Conservation (phyloP, 2,888 invertebrate genomes). For the Psylliodes chrysocephalus region DNA sequence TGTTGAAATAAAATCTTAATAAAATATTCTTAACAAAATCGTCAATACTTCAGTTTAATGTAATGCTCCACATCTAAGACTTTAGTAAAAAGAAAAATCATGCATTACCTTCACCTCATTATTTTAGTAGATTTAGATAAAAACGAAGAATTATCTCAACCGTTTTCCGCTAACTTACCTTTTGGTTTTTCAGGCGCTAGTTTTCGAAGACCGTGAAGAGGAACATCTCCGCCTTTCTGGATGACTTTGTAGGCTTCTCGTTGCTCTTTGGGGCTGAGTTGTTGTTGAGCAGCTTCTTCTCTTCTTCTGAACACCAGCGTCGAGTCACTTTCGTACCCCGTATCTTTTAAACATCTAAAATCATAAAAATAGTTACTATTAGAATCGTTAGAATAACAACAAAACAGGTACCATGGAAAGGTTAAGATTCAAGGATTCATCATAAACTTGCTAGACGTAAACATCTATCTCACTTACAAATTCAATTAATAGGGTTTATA, state of each 20-base stretch:
- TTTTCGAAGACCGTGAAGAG: constrained; percentile 90
- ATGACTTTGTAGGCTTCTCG: constrained; percentile 86
- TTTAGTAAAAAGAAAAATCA: constrained; percentile 29
- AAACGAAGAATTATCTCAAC: constrained; percentile 2
- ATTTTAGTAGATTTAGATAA: constrained; percentile 33
- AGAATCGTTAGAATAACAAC: too few species aligned
- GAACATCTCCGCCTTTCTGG: constrained; percentile 95
- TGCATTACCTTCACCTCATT: constrained; percentile 43
- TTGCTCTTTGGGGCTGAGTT: constrained; percentile 84
- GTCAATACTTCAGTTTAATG: too few species aligned
- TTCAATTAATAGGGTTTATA: too few species aligned
- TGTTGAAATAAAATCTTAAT: too few species aligned
- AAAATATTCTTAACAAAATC: too few species aligned
- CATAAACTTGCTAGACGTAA: too few species aligned
- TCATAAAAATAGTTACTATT: too few species aligned
- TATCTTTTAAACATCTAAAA: constrained; percentile 84
- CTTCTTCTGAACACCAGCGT: constrained; percentile 85
- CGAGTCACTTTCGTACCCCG: constrained; percentile 92
- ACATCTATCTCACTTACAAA: too few species aligned
- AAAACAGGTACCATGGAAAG: too few species aligned
- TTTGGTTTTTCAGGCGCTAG: constrained; percentile 86
- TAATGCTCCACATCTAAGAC: constrained; percentile 6
- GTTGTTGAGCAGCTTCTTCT: constrained; percentile 71
- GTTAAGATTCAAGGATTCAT: too few species aligned
- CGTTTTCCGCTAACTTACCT: constrained; percentile 65